Base-by-base conservation (phyloP, 2,888 invertebrate genomes). In the Schizaphis graminum region DNA sequence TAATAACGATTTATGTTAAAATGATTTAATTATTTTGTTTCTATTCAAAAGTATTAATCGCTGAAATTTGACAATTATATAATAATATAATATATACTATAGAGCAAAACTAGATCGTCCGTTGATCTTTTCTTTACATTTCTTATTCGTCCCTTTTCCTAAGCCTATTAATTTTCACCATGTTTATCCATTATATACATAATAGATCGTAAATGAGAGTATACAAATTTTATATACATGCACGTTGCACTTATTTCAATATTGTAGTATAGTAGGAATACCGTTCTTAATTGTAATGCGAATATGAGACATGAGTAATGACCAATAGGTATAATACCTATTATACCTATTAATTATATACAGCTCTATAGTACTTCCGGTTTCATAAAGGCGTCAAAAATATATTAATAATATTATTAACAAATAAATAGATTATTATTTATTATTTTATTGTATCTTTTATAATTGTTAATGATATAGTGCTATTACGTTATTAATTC, bases 381-480 rank as follows among this genome's bases (percentile, higher is more conserved):
- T 67, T 67, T 1, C 16, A 61, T 67, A n/a, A 16, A 67, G 5
- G 7, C 13, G 16, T 67, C 16, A 35, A 35, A 67, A 67, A n/a
- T 5, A 16, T n/a, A 16, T 67, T 67, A n/a, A n/a, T 7, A 35
- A 61, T 61, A 61, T n/a, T n/a, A 61, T 61, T 28, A 28, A 28
- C 10, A 10, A 28, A 10, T 28, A 61, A n/a, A 67, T n/a, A 5
- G 67, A 67, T 67, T 28, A 13, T 67, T 67, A 67, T 67, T 67
- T 67, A 67, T 67, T 67, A 67, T 67, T 67, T n/a, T 67, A 67
- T n/a, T 67, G 67, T n/a, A 67, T n/a, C 67, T 67, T 67, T 16
- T n/a, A 67, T 67, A 67, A n/a, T 77, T 77, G n/a, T 77, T 35
- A 77, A 77, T 77, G 16, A 35, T 77, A n/a, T n/a, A 77, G 16